Evolutionary conservation across 2,888 invertebrate genomes (phyloP), one percentile per base, ranked within the genome.

Genomic region (Drosophila leonis): DNA sequence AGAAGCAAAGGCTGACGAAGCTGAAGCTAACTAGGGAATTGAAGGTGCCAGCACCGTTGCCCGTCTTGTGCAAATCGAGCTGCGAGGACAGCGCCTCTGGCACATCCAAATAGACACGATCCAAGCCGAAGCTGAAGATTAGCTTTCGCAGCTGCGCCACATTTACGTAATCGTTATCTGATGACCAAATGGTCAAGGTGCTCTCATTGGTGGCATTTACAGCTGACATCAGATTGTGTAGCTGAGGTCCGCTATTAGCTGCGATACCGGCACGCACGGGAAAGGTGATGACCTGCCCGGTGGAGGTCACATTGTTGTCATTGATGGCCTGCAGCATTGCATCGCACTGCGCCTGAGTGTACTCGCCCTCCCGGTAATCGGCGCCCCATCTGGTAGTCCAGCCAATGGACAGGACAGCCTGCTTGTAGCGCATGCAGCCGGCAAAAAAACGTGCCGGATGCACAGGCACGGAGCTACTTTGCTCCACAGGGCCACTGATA

Each of bases 161-260:
- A 87, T 97, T 94, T 20, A 97, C 96, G 15, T 93, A 90, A 90
- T 98, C 97, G 0, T 93, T 94, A 37, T 93, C 94, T 51, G 94
- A 94, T 4, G 96, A 96, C 98, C 98, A 98, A 60, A 98, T 94
- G 0, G 98, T 98, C 72, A 98, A 92, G 0, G 97, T 96, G 35
- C 90, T 75, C 29, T 91, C 84, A 67, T 92, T 92, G 2, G 92
- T 92, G 1, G 60, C 76, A 42, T 90, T 91, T 0, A 93, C 81
- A 5, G 91, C 94, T 0, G 94, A 92, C 15, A 96, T 91, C 29
- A 98, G 94, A 69, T 94, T 94, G 18, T 95, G 92, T 15, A 98
- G 92, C 6, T 94, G 94, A 0, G 94, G 93, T 66, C 94, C 93
- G 80, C 97, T 96, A 83, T 95, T 94, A 0, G 96, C 95, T 0